Percentiles rank a stretch among this genome's conserved stretches.
phyloP scores from a whole-genome alignment of 2,113 vertebrate species.

The Apodemus speciosus region DNA sequence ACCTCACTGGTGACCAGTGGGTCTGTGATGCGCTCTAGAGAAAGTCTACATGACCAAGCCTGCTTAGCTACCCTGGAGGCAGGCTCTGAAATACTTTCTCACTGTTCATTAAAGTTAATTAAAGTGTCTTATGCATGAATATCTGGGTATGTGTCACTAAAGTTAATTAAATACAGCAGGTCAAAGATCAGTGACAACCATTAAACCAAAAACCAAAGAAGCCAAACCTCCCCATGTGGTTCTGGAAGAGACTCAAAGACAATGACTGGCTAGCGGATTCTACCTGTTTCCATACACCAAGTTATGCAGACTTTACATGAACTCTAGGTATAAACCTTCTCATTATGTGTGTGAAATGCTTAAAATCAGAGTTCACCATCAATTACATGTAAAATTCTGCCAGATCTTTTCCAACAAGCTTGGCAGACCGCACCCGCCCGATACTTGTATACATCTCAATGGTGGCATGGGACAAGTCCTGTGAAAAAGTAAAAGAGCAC shows the following conservation, averaged over 20 bases:
- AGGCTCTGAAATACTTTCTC: not conserved
- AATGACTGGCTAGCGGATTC: not conserved
- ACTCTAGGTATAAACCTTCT: not conserved
- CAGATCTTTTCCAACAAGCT: conserved; percentile 95
- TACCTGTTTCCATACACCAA: not conserved
- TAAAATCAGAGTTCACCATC: conserved; percentile 5
- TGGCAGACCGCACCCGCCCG: conserved; percentile 92
- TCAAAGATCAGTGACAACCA: not conserved
- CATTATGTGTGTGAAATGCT: not conserved
- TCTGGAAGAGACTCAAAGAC: not conserved
- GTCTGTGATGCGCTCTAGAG: not conserved
- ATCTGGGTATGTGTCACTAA: not conserved
- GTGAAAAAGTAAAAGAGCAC: conserved; percentile 43
- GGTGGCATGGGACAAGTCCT: conserved; percentile 96
- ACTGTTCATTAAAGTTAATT: not conserved
- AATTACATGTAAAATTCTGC: conserved; percentile 98
- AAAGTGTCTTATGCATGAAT: not conserved
- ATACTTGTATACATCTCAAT: conserved; percentile 97
- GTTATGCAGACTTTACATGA: not conserved
- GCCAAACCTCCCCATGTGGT: not conserved
- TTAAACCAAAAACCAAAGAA: not conserved
- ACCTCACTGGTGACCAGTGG: not conserved
- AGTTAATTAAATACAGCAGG: not conserved
- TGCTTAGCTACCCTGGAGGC: not conserved
- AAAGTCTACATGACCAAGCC: not conserved